These are phyloP conservation scores for Acanthaster planci DNA, from an alignment of 35 echinoderm and acorn worm species.

Conservation along the genomic window DNA sequence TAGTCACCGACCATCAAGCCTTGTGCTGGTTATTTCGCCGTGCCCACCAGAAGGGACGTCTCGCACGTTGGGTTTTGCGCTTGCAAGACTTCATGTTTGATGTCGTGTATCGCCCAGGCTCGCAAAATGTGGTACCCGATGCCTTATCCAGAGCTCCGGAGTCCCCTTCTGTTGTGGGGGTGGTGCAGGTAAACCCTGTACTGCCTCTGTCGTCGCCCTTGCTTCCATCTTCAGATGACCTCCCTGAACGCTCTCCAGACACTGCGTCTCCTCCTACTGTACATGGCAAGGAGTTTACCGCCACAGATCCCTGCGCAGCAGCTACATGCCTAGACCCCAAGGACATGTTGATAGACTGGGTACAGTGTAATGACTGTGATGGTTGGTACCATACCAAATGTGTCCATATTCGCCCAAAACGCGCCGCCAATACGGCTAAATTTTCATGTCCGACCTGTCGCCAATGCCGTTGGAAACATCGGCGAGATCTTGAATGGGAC, in stretches of 20 bases:
- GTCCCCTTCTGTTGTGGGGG: background rate
- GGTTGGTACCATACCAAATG: conserved; percentile 19
- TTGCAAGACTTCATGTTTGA: conserved; percentile 32
- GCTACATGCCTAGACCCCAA: background rate
- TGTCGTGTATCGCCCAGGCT: conserved; percentile 23
- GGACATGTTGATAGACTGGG: conserved; percentile 9
- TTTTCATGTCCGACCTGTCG: too few relatives aligned
- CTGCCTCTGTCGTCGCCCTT: too few relatives aligned
- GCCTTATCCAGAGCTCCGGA: conserved; percentile 37
- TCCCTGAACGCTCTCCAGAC: too few relatives aligned
- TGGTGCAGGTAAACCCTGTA: too few relatives aligned
- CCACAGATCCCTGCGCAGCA: background rate
- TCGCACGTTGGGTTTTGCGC: conserved; percentile 29
- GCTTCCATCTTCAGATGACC: too few relatives aligned
- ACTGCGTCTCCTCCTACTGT: background rate
- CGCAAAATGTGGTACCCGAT: conserved; percentile 30
- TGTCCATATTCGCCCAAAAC: conserved; percentile 6
- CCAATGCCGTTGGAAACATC: too few relatives aligned
- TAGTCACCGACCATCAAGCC: conserved; percentile 45
- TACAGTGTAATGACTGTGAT: conserved; percentile 30
- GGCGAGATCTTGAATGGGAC: too few relatives aligned
- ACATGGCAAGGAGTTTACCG: background rate
- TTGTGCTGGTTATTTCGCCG: conserved; percentile 34
- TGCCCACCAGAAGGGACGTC: background rate
- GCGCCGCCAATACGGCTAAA: too few relatives aligned